Evolutionary conservation across 2,888 invertebrate genomes (phyloP), one percentile per base, ranked within the genome.

Genomic region (Crepidodera aurea): DNA sequence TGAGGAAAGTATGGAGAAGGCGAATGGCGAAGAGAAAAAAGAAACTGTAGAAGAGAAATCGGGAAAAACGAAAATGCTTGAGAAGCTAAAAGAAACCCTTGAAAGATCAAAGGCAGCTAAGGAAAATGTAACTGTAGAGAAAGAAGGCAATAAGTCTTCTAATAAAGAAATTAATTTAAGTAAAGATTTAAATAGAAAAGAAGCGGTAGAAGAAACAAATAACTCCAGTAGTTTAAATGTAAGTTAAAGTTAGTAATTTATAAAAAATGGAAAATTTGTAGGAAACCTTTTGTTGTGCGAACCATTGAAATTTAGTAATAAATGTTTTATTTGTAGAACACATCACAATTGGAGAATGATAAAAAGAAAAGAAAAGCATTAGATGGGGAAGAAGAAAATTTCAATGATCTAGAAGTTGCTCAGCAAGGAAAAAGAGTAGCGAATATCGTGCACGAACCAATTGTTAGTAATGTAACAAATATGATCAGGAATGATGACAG

Each of bases 171-270:
- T 83, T 56, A 82, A 83, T 55, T 78, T 82, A 22, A 77, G 78
- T 62, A 81, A 82, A 58, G 75, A 34, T 13, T 2, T 76, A 1
- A 75, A 77, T 50, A 73, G 74, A 60, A 82, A 83, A 64, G 82
- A 84, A 81, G 83, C 83, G 57, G 77, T 77, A 53, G 75, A 77
- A 54, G 77, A 79, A 65, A 75, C 77, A 68, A 77, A 77, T 34
- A 25, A 25, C 6, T 25, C 25, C 25, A 25, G 6, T 25, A 25
- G 6, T 6, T 29, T 29, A 10, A 29, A 29, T 3, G 29, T 29
- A 29, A 10, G 29, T 29, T 3, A 25, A 25, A 25, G 6, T n/a
- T n/a, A n/a, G n/a, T n/a, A n/a, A n/a, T n/a, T n/a, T n/a, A n/a
- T n/a, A n/a, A n/a, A n/a, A n/a, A n/a, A n/a, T n/a, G n/a, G n/a